Conservation (phyloP, 2,888 invertebrate genomes). For the Nemotelus nigrinus region DNA sequence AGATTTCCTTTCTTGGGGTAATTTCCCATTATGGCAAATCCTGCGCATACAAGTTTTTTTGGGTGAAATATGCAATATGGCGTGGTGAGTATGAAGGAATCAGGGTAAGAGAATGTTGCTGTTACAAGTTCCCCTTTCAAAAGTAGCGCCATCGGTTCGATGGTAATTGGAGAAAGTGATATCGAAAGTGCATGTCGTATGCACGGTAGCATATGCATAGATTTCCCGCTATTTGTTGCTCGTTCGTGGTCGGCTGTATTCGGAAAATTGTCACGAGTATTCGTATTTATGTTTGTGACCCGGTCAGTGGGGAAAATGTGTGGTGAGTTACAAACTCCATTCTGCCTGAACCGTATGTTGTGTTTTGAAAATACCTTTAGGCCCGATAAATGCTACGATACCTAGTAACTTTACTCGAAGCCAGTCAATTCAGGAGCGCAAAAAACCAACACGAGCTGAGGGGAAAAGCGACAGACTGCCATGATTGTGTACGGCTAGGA, state of each 20-base stretch:
- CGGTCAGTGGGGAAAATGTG: neutral
- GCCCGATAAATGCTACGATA: slow-evolving; percentile 35
- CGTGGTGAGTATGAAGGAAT: no score
- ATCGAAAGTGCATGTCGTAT: slow-evolving; percentile 30
- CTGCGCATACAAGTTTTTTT: no score
- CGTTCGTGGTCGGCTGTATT: neutral
- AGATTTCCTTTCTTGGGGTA: no score
- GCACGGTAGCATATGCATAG: slow-evolving; percentile 6
- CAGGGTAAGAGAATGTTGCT: no score
- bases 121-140: no score
- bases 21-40: no score
- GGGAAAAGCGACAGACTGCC: neutral
- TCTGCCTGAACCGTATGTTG: slow-evolving; percentile 15
- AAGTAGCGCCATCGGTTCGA: no score
- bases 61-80: no score
- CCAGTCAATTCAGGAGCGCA: neutral
- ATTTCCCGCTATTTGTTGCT: slow-evolving; percentile 33
- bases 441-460: neutral
- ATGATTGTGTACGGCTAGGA: neutral
- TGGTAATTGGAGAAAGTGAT: slow-evolving; percentile 40
- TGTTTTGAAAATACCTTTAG: slow-evolving; percentile 44
- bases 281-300: neutral
- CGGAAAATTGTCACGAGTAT: neutral
- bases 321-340: neutral
- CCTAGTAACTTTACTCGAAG: neutral